phyloP scores from a whole-genome alignment of 2,113 vertebrate genomes.

The Mola mola region DNA sequence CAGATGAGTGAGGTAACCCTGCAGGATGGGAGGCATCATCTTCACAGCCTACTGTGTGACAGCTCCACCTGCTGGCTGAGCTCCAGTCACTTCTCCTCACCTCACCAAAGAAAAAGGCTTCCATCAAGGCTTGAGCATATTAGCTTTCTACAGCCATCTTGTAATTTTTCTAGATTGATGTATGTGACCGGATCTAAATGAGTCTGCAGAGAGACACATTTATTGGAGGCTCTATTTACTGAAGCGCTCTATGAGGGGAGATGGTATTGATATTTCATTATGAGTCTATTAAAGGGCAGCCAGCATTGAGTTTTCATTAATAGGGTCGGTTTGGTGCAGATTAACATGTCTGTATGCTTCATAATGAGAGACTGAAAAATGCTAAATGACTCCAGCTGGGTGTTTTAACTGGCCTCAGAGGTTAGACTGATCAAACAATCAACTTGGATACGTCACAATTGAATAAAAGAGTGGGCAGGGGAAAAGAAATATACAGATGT shows the following conservation, averaged over 20 bases:
- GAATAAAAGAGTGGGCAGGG: conserved; percentile 12
- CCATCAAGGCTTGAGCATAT: conserved; percentile 39
- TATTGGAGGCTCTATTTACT: conserved; percentile 63
- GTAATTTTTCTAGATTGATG: conserved; percentile 56
- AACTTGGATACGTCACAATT: conserved; percentile 36
- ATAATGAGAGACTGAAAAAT: conserved; percentile 63
- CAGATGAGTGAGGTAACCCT: conserved; percentile 62
- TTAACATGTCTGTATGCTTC: conserved; percentile 65
- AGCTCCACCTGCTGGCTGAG: conserved; percentile 71
- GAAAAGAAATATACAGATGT: conserved; percentile 35
- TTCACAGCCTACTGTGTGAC: conserved; percentile 45
- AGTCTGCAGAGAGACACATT: conserved; percentile 52
- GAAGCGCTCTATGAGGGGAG: conserved; percentile 59
- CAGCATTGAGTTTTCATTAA: conserved; percentile 78
- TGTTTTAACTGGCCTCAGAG: conserved; percentile 56
- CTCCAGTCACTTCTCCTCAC: conserved; percentile 37
- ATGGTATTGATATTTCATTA: conserved; percentile 81
- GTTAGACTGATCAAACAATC: conserved; percentile 57
- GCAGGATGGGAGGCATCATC: conserved; percentile 34
- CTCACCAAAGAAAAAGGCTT: conserved; percentile 33
- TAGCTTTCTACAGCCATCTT: conserved; percentile 50
- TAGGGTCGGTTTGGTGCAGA: conserved; percentile 67
- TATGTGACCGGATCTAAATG: conserved; percentile 53
- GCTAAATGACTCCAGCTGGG: conserved; percentile 51
- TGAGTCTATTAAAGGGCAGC: conserved; percentile 76